Percentiles rank a stretch among this genome's conserved stretches.
Evolutionary conservation across 1,140 invertebrate species (phyloP).

Genomic region (Psix sp.): DNA sequence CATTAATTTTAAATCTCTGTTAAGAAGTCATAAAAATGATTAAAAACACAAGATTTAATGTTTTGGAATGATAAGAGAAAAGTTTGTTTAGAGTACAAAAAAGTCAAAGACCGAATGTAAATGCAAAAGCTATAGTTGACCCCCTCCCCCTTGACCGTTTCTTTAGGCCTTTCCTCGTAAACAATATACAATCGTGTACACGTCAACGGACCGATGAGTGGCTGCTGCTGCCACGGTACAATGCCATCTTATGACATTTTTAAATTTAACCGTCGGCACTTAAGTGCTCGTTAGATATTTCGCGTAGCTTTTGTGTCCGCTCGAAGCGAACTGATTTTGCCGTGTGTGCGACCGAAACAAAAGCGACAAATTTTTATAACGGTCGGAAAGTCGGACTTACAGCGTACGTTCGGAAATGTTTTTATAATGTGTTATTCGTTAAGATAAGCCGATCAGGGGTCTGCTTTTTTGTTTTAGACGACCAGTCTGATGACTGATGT

Average conservation of each 20-base stretch:
- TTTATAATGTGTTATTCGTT: slow-evolving; percentile 53
- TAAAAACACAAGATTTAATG: too few relatives aligned
- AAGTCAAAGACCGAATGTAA: slow-evolving; percentile 9
- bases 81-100: background rate
- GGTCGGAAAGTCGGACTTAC: slow-evolving; percentile 51
- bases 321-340: slow-evolving; percentile 43
- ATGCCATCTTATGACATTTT: slow-evolving; percentile 74
- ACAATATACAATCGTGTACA: slow-evolving; percentile 75
- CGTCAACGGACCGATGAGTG: slow-evolving; percentile 73
- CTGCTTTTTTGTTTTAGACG: slow-evolving; percentile 39
- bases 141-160: slow-evolving; percentile 3
- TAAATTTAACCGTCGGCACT: slow-evolving; percentile 70
- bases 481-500: too few relatives aligned
- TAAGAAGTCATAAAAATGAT: too few relatives aligned
- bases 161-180: slow-evolving; percentile 62
- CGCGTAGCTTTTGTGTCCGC: slow-evolving; percentile 58
- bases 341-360: slow-evolving; percentile 51
- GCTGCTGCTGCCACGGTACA: slow-evolving; percentile 61
- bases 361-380: slow-evolving; percentile 56
- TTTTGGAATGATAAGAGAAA: too few relatives aligned
- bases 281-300: slow-evolving; percentile 71
- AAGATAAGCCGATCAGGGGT: slow-evolving; percentile 25
- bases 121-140: background rate
- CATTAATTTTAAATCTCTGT: too few relatives aligned
- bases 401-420: slow-evolving; percentile 22